A percentile compares a stretch with the other conserved stretches of the same genome.
phyloP scores from a whole-genome alignment of 2,113 vertebrate genomes.

The Dicaeum eximium region DNA sequence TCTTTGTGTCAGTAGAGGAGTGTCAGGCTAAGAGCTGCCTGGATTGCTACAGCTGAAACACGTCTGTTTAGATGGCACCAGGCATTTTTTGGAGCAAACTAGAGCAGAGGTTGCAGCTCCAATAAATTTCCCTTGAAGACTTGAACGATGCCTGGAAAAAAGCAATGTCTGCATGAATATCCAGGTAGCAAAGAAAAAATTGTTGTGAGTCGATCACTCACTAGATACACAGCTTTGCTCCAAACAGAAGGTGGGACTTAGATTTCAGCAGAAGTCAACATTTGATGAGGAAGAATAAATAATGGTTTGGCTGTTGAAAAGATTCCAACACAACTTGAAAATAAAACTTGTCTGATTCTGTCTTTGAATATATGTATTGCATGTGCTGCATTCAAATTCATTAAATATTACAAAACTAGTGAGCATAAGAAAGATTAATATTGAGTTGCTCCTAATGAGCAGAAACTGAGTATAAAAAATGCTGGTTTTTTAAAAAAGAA shows the following conservation, averaged over 20 bases:
- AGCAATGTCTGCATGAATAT: not conserved
- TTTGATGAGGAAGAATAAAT: not conserved
- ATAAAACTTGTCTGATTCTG: not conserved
- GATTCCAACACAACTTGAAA: not conserved
- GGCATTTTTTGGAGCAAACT: not conserved
- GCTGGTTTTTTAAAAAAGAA: not conserved
- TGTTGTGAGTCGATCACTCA: not conserved
- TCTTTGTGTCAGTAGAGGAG: not conserved
- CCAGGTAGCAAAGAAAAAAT: not conserved
- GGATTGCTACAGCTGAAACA: not conserved
- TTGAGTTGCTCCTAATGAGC: not conserved
- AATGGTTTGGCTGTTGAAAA: not conserved
- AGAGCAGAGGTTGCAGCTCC: not conserved
- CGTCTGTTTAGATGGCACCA: not conserved
- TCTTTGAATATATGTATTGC: not conserved
- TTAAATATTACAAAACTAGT: not conserved
- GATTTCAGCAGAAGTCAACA: not conserved
- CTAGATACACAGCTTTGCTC: not conserved
- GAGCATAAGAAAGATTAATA: not conserved
- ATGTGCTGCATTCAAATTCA: not conserved
- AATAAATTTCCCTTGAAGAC: not conserved
- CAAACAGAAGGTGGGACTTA: not conserved
- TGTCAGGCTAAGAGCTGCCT: not conserved
- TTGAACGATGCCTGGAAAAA: not conserved
- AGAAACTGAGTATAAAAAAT: not conserved